Evolutionary conservation across 2,113 vertebrate genomes (phyloP).

Genomic region (Percopsis transmontana): DNA sequence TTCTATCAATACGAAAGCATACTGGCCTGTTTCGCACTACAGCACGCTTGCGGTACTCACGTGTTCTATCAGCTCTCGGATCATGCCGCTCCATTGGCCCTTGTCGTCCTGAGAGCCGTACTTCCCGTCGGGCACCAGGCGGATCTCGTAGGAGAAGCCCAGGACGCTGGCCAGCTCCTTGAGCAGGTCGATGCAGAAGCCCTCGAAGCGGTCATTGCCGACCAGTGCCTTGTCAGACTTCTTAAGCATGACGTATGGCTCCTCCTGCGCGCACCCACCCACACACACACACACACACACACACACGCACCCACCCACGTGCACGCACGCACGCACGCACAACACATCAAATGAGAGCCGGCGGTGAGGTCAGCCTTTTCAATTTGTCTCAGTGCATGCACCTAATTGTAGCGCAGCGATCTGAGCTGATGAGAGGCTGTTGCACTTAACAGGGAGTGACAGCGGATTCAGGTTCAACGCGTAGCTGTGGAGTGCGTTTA

Average conservation of each 20-base stretch:
- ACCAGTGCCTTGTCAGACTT: conserved; percentile 94
- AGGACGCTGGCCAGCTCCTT: conserved; percentile 92
- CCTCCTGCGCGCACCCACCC: conserved; percentile 81
- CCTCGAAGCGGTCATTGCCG: conserved; percentile 96
- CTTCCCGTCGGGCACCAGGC: conserved; percentile 91
- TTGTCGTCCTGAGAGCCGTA: conserved; percentile 97
- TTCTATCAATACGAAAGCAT: too few relatives aligned
- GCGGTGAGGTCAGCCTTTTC: conserved; percentile 72
- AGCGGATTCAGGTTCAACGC: conserved; percentile 44
- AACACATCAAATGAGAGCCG: conserved; percentile 73
- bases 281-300: not conserved
- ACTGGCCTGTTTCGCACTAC: too few relatives aligned
- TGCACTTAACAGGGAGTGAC: conserved; percentile 69
- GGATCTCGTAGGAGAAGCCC: conserved; percentile 95
- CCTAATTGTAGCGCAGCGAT: conserved; percentile 73
- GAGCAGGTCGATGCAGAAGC: conserved; percentile 96
- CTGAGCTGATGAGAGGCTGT: conserved; percentile 66
- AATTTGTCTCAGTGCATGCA: conserved; percentile 60
- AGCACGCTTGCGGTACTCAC: conserved; percentile 79
- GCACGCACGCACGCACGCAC: not conserved
- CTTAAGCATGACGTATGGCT: conserved; percentile 98
- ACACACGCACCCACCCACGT: too few relatives aligned
- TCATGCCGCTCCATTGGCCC: conserved; percentile 98
- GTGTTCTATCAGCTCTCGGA: conserved; percentile 96
- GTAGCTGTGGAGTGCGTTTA: conserved; percentile 25